Evolutionary conservation across 2,797 vertebrate genomes (phyloP).

Genomic region (Lindbergichthys nudifrons): DNA sequence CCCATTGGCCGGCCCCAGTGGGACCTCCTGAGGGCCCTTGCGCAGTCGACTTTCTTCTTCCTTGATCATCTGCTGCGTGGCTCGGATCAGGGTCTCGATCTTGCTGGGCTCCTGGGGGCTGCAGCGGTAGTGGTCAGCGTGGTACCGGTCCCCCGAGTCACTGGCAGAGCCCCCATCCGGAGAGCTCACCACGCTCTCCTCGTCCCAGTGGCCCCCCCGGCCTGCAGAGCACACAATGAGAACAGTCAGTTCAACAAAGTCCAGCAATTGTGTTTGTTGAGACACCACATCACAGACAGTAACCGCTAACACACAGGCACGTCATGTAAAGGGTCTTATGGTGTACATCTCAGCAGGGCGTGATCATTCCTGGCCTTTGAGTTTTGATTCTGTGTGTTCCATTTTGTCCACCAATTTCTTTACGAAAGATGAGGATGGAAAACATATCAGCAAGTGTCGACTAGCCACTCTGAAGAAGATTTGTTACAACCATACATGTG

Average conservation of each 20-base stretch:
- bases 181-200: slow-evolving; percentile 94
- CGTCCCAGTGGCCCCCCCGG: slow-evolving; percentile 93
- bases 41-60: slow-evolving; percentile 91
- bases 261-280: background rate
- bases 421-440: too few species aligned
- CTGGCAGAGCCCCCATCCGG: slow-evolving; percentile 96
- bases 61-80: slow-evolving; percentile 98
- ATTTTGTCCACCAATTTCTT: too few species aligned
- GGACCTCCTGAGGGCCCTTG: slow-evolving; percentile 83
- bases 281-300: background rate
- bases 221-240: slow-evolving; percentile 77
- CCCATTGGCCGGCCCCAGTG: slow-evolving; percentile 88
- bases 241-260: slow-evolving; percentile 5
- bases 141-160: slow-evolving; percentile 93
- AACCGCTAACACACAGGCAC: background rate
- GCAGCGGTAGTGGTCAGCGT: slow-evolving; percentile 87
- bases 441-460: too few species aligned
- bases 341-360: background rate
- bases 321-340: background rate
- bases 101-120: slow-evolving; percentile 95
- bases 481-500: background rate
- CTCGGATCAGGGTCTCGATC: slow-evolving; percentile 95
- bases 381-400: background rate
- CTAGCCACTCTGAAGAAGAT: background rate
- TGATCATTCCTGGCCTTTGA: background rate